Evolutionary conservation across 1,140 invertebrate species (phyloP).

Genomic region (Temnothorax curvispinosus): DNA sequence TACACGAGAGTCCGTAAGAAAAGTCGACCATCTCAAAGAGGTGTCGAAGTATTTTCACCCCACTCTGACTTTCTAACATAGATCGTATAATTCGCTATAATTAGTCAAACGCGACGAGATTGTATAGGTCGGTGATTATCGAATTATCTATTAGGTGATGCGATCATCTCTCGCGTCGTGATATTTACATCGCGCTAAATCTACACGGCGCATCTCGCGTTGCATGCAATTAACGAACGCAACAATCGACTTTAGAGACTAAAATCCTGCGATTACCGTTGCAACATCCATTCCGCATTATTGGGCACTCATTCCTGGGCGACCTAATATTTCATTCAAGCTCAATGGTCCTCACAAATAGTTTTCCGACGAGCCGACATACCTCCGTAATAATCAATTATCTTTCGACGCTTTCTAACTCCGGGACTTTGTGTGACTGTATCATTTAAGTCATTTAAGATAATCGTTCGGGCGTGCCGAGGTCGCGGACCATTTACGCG

Average conservation of each 20-base stretch:
- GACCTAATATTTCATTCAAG: conserved; percentile 2
- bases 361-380: not conserved
- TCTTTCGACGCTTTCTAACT: conserved; percentile 17
- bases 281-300: not conserved
- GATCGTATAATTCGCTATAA: conserved; percentile 21
- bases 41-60: not conserved
- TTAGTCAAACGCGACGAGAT: conserved; percentile 21
- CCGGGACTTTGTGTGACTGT: not conserved
- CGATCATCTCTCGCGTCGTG: not conserved
- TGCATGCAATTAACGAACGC: not conserved
- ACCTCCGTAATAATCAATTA: not conserved
- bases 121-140: not conserved
- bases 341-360: not conserved
- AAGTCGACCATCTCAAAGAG: not conserved
- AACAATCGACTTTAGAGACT: not conserved
- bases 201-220: not conserved
- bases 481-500: not conserved
- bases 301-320: not conserved
- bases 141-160: conserved; percentile 30
- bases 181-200: conserved; percentile 36
- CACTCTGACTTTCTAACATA: conserved; percentile 17
- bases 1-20: not conserved
- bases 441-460: not conserved
- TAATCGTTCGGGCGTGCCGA: conserved; percentile 15
- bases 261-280: conserved; percentile 10